These are phyloP conservation scores for Camponotus vicinus DNA, from an alignment of 1,140 invertebrate genomes.

Conservation along the genomic window DNA sequence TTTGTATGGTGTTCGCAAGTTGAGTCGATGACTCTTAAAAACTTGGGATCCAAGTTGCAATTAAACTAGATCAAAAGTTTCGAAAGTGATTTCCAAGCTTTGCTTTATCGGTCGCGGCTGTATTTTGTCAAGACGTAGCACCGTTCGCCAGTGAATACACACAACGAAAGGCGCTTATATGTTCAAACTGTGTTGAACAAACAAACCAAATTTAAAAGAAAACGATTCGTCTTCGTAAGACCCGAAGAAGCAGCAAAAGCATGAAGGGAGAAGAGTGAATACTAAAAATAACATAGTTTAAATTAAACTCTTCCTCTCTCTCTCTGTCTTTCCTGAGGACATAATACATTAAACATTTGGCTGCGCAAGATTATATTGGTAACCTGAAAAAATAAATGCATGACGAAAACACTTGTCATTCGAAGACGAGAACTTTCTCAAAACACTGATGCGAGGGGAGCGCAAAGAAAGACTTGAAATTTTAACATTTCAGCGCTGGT, in stretches of 20 bases:
- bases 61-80: background rate
- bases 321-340: background rate
- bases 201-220: background rate
- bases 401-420: background rate
- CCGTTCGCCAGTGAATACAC: slow-evolving; percentile 22
- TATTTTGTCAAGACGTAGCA: background rate
- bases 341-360: background rate
- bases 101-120: background rate
- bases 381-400: background rate
- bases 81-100: background rate
- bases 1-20: background rate
- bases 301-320: background rate
- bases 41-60: background rate
- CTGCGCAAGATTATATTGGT: no score
- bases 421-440: background rate
- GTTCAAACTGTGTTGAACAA: background rate
- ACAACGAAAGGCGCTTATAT: background rate
- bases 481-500: slow-evolving; percentile 81
- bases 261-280: background rate
- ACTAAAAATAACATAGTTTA: background rate
- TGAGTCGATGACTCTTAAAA: background rate
- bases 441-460: background rate
- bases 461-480: background rate
- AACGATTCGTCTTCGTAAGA: background rate
- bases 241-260: background rate